Conservation (phyloP, 2,113 vertebrate genomes). For the Castor canadensis region DNA sequence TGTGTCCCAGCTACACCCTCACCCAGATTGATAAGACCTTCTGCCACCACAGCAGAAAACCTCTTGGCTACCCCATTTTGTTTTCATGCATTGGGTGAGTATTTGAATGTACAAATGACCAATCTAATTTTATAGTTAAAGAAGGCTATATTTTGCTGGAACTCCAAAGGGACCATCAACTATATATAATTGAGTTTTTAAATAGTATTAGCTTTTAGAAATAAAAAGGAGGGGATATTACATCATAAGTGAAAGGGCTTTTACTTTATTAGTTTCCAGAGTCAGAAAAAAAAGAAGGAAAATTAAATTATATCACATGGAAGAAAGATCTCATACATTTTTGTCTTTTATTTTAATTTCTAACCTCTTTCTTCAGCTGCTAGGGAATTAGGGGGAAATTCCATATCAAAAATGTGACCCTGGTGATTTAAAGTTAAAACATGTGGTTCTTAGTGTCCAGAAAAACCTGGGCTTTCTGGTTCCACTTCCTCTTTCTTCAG, state of each 20-base stretch:
- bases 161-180: not conserved
- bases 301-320: not conserved
- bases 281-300: not conserved
- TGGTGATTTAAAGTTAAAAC: constrained; percentile 46
- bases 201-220: constrained; percentile 14
- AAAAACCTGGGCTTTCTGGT: not conserved
- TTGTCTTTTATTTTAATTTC: not conserved
- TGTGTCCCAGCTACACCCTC: not conserved
- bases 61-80: not conserved
- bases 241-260: not conserved
- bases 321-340: not conserved
- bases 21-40: not conserved
- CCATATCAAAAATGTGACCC: not conserved
- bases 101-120: not conserved
- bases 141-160: not conserved
- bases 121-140: not conserved
- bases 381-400: constrained; percentile 1
- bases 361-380: not conserved
- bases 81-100: not conserved
- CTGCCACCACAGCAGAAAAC: not conserved
- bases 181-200: not conserved
- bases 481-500: not conserved
- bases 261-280: constrained; percentile 39
- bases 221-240: not conserved
- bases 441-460: not conserved